Base-by-base conservation (phyloP, 1,140 invertebrate genomes). In the Muscidifurax raptorellus region DNA sequence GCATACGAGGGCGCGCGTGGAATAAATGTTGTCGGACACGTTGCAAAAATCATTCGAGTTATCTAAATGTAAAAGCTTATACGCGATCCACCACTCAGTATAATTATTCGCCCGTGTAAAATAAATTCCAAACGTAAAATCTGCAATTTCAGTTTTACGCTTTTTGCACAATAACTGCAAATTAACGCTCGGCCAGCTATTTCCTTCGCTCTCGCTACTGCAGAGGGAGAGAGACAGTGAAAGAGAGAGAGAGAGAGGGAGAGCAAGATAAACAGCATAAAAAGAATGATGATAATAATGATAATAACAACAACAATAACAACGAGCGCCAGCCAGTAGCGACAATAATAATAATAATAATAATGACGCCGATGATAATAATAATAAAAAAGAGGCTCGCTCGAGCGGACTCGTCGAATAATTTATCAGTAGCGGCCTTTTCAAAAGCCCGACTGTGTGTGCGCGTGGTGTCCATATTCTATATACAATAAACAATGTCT, bases 81-180 rank as follows among this genome's bases (percentile, higher is more conserved):
- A 79, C 84, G 84, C 84, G 82, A 82, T 82, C 76, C 78, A 76
- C 30, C 64, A 47, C 84, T 67, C 79, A 47, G 84, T 85, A 82
- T 85, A 85, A 85, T 85, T 82, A 85, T 85, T 85, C 84, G 84
- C 80, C 80, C 80, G 84, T 85, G 84, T 85, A 82, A 85, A 85
- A 85, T 85, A 85, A 85, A 85, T 85, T 85, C 80, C 80, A 44
- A 77, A 78, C 84, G 84, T 85, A 85, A 85, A 85, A 85, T 85
- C 79, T 85, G 84, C 84, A 85, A 85, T 85, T 85, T 82, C 84
- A 85, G 84, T 85, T 85, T 85, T 85, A 85, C 84, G 84, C 84
- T 85, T 85, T 85, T 85, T 85, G 84, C 84, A 85, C 84, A 85
- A 82, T 85, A 85, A 85, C 80, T 85, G 84, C 84, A 85, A 85